These are phyloP conservation scores for Parnassius glacialis DNA, from an alignment of 2,888 invertebrate species.

Conservation along the genomic window DNA sequence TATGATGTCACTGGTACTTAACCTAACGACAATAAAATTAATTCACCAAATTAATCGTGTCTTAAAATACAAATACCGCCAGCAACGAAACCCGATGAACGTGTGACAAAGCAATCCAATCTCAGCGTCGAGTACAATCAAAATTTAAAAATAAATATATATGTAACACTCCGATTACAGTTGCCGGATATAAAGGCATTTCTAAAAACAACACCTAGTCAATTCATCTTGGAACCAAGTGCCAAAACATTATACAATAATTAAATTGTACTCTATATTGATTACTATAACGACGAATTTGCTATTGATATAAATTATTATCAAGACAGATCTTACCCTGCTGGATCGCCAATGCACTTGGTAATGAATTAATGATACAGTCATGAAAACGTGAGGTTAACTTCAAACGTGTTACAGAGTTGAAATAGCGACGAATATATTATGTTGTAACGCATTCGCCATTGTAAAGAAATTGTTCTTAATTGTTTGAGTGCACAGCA, in stretches of 20 bases:
- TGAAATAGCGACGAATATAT: slow-evolving; percentile 5
- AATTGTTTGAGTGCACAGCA: no score
- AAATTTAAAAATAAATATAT: slow-evolving; percentile 17
- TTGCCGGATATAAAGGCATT: slow-evolving; percentile 23
- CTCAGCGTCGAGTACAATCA: neutral
- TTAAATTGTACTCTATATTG: slow-evolving; percentile 10
- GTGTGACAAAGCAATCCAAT: slow-evolving; percentile 5
- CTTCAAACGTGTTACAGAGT: neutral
- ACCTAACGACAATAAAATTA: no score
- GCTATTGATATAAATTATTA: neutral
- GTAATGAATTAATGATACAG: slow-evolving; percentile 9
- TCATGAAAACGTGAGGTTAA: slow-evolving; percentile 9
- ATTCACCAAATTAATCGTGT: neutral
- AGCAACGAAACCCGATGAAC: neutral
- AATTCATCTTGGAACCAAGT: slow-evolving; percentile 20
- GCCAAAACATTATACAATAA: slow-evolving; percentile 10
- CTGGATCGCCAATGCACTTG: slow-evolving; percentile 10
- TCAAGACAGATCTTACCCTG: slow-evolving; percentile 1
- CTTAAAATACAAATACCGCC: neutral
- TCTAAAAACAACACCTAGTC: slow-evolving; percentile 16
- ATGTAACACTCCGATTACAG: slow-evolving; percentile 2
- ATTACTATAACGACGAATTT: slow-evolving; percentile 6
- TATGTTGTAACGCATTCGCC: neutral
- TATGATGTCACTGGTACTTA: no score
- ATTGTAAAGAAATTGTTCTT: neutral